Base-by-base conservation (phyloP, 2,888 invertebrate genomes). In the Reticulitermes lucifugus region DNA sequence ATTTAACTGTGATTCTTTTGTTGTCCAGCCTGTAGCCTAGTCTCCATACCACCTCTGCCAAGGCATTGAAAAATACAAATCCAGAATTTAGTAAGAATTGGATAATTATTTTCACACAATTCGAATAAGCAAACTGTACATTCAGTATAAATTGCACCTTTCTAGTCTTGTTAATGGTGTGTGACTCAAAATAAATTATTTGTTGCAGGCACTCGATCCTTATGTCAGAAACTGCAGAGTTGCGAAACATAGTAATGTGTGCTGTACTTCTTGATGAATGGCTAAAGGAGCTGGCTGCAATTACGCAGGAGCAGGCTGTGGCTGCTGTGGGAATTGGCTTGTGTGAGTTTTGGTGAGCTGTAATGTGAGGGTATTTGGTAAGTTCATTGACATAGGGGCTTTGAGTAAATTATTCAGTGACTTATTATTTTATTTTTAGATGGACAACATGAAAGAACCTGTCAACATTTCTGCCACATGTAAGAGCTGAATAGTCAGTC, bases 241-340 rank as follows among this genome's bases (percentile, higher is more conserved):
- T 93, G 79, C 93, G 94, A 87, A 94, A 94, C 89, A 92, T 94
- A 77, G 95, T 96, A 0, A 92, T 96, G 87, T 96, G 96, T 89
- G 98, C 98, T 2, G 96, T 99, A 10, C 92, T 99, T 79, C 92
- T 99, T 86, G 98, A 98, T 89, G 99, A 99, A 90, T 98, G 99
- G 96, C 93, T 98, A 0, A 98, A 98, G 90, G 98, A 99, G 91
- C 92, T 99, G 86, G 97, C 99, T 0, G 98, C 99, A 22, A 93
- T 99, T 85, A 96, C 98, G 87, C 97, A 98, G 90, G 99, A 99
- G 91, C 99, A 99, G 90, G 95, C 97, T 43, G 91, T 93, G 65
- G 85, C 86, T 25, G 46, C 80, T 41, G 18, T 81, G n/a, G 81
- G 46, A 18, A 22, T 81, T 5, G 65, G 60, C 5, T 65, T 81